Evolutionary conservation across 2,888 invertebrate species (phyloP).

Genomic region (Acrobasis consociella): DNA sequence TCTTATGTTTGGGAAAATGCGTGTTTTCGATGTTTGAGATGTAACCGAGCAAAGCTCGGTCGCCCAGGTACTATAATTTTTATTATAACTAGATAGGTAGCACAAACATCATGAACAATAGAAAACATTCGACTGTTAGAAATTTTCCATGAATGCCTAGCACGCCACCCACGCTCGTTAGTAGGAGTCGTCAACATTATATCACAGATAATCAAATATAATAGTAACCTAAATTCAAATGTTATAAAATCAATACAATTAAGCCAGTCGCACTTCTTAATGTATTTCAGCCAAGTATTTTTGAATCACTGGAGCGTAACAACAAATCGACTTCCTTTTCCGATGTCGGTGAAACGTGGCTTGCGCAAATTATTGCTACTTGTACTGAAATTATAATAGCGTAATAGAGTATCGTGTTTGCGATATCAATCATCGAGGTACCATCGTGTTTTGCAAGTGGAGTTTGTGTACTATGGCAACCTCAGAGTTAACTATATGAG

Average conservation of each 20-base stretch:
- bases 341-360: conserved; percentile 70
- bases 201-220: no score
- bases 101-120: no score
- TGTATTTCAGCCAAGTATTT: conserved; percentile 49
- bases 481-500: conserved; percentile 6
- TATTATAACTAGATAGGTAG: no score
- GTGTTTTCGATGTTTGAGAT: no score
- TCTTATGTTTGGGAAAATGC: no score
- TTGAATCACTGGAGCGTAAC: conserved; percentile 58
- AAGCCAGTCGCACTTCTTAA: conserved; percentile 32
- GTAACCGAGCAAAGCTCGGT: no score
- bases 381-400: conserved; percentile 41
- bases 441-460: conserved; percentile 16
- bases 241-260: conserved; percentile 12
- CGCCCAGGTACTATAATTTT: no score
- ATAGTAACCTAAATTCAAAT: background rate
- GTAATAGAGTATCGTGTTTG: conserved; percentile 26
- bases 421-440: conserved; percentile 17
- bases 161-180: no score
- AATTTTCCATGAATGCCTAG: no score
- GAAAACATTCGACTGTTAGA: no score
- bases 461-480: background rate
- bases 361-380: conserved; percentile 59
- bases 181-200: no score
- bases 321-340: conserved; percentile 70